phyloP scores from a whole-genome alignment of 2,797 vertebrate genomes.

The Morus bassanus region DNA sequence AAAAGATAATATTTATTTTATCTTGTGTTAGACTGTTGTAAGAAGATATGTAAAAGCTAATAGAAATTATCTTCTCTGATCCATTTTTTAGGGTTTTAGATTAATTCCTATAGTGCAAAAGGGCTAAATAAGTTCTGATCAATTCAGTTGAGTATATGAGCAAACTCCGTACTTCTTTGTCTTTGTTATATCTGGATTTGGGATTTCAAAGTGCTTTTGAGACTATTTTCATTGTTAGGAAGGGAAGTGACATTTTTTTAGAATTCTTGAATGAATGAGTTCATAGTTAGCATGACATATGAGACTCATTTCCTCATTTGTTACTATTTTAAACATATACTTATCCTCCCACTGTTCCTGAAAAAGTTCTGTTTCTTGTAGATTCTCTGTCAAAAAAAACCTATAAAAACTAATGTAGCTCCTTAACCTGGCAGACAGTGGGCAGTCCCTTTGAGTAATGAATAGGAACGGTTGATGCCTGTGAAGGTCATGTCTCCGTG shows the following conservation, averaged over 20 bases:
- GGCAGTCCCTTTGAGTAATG: not conserved
- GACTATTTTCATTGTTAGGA: conserved; percentile 20
- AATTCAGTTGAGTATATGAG: not conserved
- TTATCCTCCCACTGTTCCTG: conserved; percentile 57
- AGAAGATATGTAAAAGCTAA: not conserved
- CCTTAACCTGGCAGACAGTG: not conserved
- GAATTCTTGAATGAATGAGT: conserved; percentile 10
- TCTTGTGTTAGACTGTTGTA: not conserved
- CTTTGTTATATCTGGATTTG: conserved; percentile 11
- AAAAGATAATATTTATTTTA: not conserved
- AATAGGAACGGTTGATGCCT: not conserved
- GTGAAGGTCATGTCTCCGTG: not conserved
- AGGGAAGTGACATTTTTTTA: conserved; percentile 11
- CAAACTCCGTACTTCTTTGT: not conserved
- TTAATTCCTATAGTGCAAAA: not conserved
- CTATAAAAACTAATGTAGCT: not conserved
- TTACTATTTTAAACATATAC: conserved; percentile 32
- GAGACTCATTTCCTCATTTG: conserved; percentile 40
- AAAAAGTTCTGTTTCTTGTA: conserved; percentile 14
- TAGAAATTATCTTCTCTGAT: not conserved
- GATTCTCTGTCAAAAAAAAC: not conserved
- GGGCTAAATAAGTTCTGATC: not conserved
- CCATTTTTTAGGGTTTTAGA: not conserved
- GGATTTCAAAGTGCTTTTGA: conserved; percentile 24
- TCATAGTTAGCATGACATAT: conserved; percentile 23